Percentiles rank a stretch among this genome's conserved stretches.
These are phyloP conservation scores for Exocentrus adspersus DNA, from an alignment of 2,888 invertebrate genomes.

Conservation along the genomic window DNA sequence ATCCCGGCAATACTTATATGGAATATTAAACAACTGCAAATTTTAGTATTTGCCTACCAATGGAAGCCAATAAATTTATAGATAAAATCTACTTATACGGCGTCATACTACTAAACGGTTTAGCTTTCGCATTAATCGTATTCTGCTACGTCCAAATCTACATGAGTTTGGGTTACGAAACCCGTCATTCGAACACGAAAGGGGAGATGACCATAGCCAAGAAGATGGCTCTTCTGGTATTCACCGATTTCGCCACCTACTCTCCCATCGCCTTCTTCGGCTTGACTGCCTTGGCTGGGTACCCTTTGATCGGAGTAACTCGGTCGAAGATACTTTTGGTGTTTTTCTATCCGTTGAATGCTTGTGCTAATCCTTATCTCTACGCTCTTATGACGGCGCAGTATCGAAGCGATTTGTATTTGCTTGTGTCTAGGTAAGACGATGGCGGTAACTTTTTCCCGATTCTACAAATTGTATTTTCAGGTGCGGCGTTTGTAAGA, in stretches of 20 bases:
- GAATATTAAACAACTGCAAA: too few species aligned
- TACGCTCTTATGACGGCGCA: conserved; percentile 91
- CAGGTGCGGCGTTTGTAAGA: conserved; percentile 67
- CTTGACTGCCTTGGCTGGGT: conserved; percentile 84
- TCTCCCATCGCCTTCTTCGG: conserved; percentile 92
- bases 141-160: conserved; percentile 89
- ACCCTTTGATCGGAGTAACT: conserved; percentile 84
- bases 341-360: conserved; percentile 91
- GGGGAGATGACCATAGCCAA: conserved; percentile 83
- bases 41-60: conserved; percentile 85
- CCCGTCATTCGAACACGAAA: conserved; percentile 67
- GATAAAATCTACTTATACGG: conserved; percentile 80
- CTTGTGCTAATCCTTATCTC: conserved; percentile 92
- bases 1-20: neutral
- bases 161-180: conserved; percentile 77
- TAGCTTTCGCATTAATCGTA: conserved; percentile 85
- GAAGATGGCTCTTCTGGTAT: conserved; percentile 88
- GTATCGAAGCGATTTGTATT: conserved; percentile 80
- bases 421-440: conserved; percentile 71
- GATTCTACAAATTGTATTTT: too few species aligned
- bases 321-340: conserved; percentile 84
- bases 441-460: too few species aligned
- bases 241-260: conserved; percentile 81
- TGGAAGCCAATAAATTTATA: conserved; percentile 76
- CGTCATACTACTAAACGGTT: conserved; percentile 79